Percentiles rank a stretch among this genome's conserved stretches.
Conservation (phyloP, 2,113 vertebrate species). For the Falcunculus frontatus region DNA sequence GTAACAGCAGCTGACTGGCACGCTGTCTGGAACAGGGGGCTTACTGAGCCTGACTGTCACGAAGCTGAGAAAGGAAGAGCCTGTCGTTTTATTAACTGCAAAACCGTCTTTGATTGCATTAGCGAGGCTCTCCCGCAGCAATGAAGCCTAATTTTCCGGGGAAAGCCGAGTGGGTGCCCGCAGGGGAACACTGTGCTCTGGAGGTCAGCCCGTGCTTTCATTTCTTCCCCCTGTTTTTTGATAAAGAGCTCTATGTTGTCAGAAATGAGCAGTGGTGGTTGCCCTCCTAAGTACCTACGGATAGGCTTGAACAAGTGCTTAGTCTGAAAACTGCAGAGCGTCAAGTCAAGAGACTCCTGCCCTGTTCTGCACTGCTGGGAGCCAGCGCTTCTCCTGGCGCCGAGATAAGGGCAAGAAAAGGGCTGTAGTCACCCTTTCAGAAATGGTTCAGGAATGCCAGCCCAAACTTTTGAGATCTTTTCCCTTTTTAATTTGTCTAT, state of each 20-base stretch:
- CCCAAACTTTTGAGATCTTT: neutral
- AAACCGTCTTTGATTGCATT: neutral
- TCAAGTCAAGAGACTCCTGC: neutral
- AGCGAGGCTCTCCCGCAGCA: neutral
- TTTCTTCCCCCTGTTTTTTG: neutral
- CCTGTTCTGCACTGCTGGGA: neutral
- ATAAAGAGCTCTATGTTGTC: neutral
- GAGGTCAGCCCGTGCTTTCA: neutral
- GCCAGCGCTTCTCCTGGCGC: neutral
- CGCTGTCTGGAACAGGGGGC: constrained; percentile 32
- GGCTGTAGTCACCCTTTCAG: neutral
- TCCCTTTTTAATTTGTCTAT: neutral
- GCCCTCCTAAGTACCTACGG: neutral
- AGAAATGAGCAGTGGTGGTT: neutral
- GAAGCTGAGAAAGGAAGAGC: constrained; percentile 29
- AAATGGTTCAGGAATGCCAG: neutral
- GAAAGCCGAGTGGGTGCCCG: neutral
- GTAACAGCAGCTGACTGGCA: constrained; percentile 45
- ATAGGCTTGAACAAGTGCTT: neutral
- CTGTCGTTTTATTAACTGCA: neutral
- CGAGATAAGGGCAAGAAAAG: neutral
- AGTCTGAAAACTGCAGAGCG: neutral
- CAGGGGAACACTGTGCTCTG: neutral
- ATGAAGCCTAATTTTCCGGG: neutral
- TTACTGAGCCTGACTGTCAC: neutral